Evolutionary conservation across 1,140 invertebrate species (phyloP).

Genomic region (Diploscapter pachys): DNA sequence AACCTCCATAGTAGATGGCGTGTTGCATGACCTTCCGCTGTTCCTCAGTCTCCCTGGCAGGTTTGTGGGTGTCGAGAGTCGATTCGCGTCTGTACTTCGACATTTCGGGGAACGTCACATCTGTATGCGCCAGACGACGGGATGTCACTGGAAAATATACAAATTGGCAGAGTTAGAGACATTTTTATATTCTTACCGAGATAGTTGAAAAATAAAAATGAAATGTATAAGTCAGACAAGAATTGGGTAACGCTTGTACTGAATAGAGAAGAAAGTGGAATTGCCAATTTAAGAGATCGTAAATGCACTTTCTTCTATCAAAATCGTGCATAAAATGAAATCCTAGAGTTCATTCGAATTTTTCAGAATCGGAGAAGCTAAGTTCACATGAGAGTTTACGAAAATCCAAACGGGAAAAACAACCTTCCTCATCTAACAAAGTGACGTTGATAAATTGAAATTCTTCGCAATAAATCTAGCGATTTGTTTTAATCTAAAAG

Average conservation of each 20-base stretch:
- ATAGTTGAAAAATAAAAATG: neutral
- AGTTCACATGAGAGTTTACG: too few species aligned
- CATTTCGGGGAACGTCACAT: constrained; percentile 83
- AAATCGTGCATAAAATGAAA: constrained; percentile 4
- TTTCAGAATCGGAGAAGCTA: too few species aligned
- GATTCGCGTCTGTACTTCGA: constrained; percentile 72
- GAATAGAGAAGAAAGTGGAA: too few species aligned
- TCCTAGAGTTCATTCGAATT: too few species aligned
- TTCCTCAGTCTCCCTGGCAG: constrained; percentile 65
- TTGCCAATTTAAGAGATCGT: neutral
- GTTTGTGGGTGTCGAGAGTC: constrained; percentile 66
- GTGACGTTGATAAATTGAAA: too few species aligned
- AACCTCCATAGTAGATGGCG: constrained; percentile 67
- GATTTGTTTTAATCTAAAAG: neutral
- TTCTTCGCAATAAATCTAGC: too few species aligned
- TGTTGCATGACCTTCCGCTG: constrained; percentile 74
- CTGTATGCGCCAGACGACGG: constrained; percentile 77
- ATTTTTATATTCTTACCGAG: neutral
- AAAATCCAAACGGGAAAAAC: too few species aligned
- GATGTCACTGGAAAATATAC: constrained; percentile 35
- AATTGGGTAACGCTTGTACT: neutral
- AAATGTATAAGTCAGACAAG: constrained; percentile 1
- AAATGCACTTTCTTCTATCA: neutral
- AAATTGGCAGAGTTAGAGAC: neutral
- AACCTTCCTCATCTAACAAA: too few species aligned